These are phyloP conservation scores for Bombus huntii DNA, from an alignment of 1,140 invertebrate species.

Conservation along the genomic window DNA sequence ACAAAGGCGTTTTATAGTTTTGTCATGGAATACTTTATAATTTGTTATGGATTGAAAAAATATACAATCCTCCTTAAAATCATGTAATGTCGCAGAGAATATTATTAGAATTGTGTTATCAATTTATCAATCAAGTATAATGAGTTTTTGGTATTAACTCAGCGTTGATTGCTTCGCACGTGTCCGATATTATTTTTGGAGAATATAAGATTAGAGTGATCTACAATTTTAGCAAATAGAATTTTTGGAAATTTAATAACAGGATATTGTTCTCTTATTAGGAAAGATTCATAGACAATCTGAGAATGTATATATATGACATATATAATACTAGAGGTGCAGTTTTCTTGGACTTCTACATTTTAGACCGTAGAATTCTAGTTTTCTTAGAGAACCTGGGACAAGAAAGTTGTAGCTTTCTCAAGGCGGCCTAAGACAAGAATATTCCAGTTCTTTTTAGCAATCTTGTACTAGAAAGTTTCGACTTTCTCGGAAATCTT, in stretches of 20 bases:
- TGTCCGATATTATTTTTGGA: background rate
- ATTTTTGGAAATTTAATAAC: background rate
- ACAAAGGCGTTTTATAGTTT: too few species aligned
- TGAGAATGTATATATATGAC: background rate
- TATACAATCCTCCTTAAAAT: background rate
- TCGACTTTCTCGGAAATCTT: background rate
- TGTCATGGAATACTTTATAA: too few species aligned
- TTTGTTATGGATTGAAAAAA: background rate
- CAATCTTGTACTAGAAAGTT: background rate
- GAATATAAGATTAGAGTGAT: background rate
- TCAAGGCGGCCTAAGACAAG: background rate
- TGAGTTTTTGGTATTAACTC: background rate
- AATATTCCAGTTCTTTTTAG: background rate
- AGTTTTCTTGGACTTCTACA: background rate
- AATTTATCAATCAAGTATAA: background rate
- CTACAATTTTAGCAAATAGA: background rate
- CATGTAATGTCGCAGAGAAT: background rate
- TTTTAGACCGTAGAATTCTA: background rate
- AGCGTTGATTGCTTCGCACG: background rate
- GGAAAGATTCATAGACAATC: background rate
- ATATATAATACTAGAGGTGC: background rate
- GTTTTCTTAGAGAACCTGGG: background rate
- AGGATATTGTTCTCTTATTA: background rate
- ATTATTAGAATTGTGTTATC: background rate
- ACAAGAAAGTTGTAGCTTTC: conserved; percentile 5